A percentile compares a stretch with the other conserved stretches of the same genome.
These are phyloP conservation scores for Campylomormyrus tamandua DNA, from an alignment of 2,113 vertebrate genomes.

Conservation along the genomic window DNA sequence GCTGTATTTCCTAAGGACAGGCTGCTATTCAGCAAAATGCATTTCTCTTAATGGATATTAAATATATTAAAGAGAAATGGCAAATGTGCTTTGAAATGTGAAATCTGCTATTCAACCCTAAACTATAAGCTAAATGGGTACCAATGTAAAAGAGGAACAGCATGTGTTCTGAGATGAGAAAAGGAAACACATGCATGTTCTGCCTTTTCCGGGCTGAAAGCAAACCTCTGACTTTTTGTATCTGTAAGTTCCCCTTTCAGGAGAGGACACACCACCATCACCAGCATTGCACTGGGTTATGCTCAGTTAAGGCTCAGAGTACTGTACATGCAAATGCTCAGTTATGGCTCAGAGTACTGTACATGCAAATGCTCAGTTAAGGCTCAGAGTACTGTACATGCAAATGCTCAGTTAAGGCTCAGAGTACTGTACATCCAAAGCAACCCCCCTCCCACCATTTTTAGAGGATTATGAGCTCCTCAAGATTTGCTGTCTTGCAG, in stretches of 20 bases:
- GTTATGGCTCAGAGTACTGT: neutral
- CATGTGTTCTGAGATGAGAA: neutral
- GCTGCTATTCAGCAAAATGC: neutral
- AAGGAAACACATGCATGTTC: neutral
- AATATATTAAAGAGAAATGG: neutral
- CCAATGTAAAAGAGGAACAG: neutral
- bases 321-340: neutral
- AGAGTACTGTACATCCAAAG: neutral
- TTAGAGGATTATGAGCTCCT: conserved; percentile 28
- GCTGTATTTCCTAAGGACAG: neutral
- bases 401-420: neutral
- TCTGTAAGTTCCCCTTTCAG: neutral
- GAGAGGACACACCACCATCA: neutral
- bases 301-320: neutral
- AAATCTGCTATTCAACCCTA: neutral
- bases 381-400: neutral
- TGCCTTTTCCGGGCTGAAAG: neutral
- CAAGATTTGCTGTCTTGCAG: conserved; percentile 30
- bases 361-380: neutral
- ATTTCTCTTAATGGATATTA: neutral
- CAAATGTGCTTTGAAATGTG: neutral
- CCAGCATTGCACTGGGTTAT: conserved; percentile 20
- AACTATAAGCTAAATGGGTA: neutral
- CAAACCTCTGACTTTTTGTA: neutral
- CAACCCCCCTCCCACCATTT: neutral